Evolutionary conservation across 2,113 vertebrate genomes (phyloP).

Genomic region (Pithys albifrons): DNA sequence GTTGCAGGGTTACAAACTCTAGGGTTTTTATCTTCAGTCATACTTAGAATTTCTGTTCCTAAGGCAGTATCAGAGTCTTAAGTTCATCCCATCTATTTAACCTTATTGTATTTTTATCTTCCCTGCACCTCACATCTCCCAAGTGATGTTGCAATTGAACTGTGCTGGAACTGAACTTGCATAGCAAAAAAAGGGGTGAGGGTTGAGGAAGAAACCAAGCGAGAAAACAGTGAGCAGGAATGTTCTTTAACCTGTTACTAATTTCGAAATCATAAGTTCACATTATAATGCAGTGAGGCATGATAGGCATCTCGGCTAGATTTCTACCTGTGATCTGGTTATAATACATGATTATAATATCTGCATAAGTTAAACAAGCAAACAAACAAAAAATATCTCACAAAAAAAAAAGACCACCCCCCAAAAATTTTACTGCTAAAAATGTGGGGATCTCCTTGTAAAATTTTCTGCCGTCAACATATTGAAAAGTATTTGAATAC

Average conservation of each 20-base stretch:
- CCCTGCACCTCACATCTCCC: accelerated
- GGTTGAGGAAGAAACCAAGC: neutral
- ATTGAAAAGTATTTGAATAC: neutral
- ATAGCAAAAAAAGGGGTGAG: neutral
- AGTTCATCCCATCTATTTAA: neutral
- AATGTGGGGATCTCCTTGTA: neutral
- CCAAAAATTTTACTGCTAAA: neutral
- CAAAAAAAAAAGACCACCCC: too few species aligned
- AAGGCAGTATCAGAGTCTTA: neutral
- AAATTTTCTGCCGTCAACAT: neutral
- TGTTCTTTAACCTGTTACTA: neutral
- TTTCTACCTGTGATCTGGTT: neutral
- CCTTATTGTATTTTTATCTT: neutral
- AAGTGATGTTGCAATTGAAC: neutral
- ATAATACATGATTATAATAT: neutral
- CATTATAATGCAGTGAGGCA: neutral
- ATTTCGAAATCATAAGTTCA: neutral
- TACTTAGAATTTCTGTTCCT: neutral
- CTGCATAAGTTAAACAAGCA: neutral
- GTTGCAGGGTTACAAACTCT: neutral
- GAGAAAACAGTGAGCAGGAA: neutral
- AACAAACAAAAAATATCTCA: neutral
- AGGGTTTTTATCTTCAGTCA: neutral
- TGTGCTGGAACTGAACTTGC: neutral
- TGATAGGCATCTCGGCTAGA: neutral